A percentile compares a stretch with the other conserved stretches of the same genome.
phyloP scores from a whole-genome alignment of 2,888 invertebrate genomes.

The Tetropium fuscum region DNA sequence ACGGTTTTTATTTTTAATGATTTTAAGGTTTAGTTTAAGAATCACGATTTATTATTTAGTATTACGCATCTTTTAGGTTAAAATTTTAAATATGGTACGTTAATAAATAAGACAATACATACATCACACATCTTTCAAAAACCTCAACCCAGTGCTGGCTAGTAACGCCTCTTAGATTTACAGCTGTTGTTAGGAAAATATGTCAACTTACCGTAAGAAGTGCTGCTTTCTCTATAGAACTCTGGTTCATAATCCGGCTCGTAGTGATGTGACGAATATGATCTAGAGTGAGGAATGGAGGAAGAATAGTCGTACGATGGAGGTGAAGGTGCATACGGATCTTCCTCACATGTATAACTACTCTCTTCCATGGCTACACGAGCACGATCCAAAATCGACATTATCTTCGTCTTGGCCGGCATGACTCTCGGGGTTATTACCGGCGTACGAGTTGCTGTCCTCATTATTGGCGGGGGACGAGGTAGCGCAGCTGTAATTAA shows the following conservation, averaged over 20 bases:
- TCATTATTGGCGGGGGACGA: constrained; percentile 65
- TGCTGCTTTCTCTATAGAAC: constrained; percentile 67
- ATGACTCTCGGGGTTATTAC: constrained; percentile 69
- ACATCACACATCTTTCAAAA: too few species aligned
- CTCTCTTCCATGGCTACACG: constrained; percentile 85
- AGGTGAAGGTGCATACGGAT: constrained; percentile 56
- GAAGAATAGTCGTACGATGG: constrained; percentile 56
- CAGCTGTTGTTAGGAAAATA: too few species aligned
- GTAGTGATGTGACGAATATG: constrained; percentile 61
- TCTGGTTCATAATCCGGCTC: constrained; percentile 63
- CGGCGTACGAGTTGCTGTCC: constrained; percentile 65
- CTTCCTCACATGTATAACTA: constrained; percentile 74
- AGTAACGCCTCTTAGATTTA: too few species aligned
- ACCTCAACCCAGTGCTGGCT: too few species aligned
- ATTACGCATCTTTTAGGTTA: constrained; percentile 6
- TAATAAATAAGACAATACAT: too few species aligned
- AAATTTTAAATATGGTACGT: too few species aligned
- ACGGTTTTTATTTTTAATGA: constrained; percentile 7
- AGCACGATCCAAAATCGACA: constrained; percentile 86
- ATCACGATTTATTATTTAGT: constrained; percentile 18
- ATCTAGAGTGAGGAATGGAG: constrained; percentile 52
- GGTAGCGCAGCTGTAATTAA: constrained; percentile 57
- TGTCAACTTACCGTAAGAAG: constrained; percentile 54
- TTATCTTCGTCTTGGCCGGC: constrained; percentile 82
- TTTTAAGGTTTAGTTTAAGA: constrained; percentile 15